Percentiles rank a stretch among this genome's conserved stretches.
phyloP scores from a whole-genome alignment of 2,888 invertebrate species.

The Electrophaes corylata region DNA sequence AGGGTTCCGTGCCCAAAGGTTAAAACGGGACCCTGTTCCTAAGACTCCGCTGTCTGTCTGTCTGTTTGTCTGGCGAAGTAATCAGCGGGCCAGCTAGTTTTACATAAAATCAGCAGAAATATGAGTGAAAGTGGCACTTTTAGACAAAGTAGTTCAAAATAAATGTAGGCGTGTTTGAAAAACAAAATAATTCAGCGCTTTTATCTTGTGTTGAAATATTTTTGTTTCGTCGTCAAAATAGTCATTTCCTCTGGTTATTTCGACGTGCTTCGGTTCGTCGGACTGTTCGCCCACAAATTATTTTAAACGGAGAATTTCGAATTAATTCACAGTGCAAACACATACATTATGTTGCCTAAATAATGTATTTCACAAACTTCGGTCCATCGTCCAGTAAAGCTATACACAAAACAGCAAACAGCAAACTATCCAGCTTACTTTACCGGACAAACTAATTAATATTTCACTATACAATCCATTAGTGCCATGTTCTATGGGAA shows the following conservation, averaged over 20 bases:
- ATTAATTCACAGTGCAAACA: slow-evolving; percentile 24
- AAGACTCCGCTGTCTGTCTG: too few species aligned
- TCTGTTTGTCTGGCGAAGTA: too few species aligned
- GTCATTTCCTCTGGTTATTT: slow-evolving; percentile 3
- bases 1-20: too few species aligned
- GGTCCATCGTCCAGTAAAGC: slow-evolving; percentile 7
- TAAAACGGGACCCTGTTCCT: too few species aligned
- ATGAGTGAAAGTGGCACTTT: slow-evolving; percentile 8
- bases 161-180: slow-evolving; percentile 6
- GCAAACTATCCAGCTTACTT: background rate
- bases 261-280: slow-evolving; percentile 21
- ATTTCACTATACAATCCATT: too few species aligned
- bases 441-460: too few species aligned
- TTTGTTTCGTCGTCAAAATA: slow-evolving; percentile 12
- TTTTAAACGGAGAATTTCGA: slow-evolving; percentile 24
- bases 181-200: slow-evolving; percentile 6
- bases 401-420: background rate
- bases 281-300: slow-evolving; percentile 20
- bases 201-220: slow-evolving; percentile 14
- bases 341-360: slow-evolving; percentile 24
- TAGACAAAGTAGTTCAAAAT: background rate
- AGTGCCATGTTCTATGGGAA: too few species aligned
- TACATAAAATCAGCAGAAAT: background rate
- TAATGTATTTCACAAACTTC: slow-evolving; percentile 27
- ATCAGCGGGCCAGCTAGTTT: too few species aligned